A percentile compares a stretch with the other conserved stretches of the same genome.
Evolutionary conservation across 2,888 invertebrate genomes (phyloP).

Genomic region (Torymus aiolomorphi): DNA sequence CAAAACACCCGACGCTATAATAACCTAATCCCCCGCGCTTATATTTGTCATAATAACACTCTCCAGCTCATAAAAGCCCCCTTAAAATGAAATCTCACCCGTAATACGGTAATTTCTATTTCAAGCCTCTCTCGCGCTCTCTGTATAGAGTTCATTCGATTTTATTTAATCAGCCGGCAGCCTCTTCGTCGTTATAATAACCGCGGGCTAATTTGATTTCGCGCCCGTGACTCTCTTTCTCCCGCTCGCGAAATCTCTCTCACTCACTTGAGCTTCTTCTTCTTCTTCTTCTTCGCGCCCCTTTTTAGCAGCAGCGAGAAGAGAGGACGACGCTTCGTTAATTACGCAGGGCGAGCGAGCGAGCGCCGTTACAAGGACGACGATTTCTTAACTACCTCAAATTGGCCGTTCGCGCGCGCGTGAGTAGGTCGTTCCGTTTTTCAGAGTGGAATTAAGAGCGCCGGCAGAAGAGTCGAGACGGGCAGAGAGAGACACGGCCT

Average conservation of each 20-base stretch:
- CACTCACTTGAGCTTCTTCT: conserved; percentile 21
- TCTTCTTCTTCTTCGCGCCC: not conserved
- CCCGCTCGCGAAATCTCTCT: conserved; percentile 6
- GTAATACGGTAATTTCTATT: conserved; percentile 12
- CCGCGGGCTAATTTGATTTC: conserved; percentile 41
- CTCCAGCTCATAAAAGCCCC: no score
- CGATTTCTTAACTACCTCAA: conserved; percentile 37
- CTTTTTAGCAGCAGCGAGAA: conserved; percentile 24
- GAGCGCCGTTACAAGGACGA: not conserved
- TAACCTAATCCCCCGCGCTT: no score
- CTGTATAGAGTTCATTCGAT: conserved; percentile 8
- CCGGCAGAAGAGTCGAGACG: no score
- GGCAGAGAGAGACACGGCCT: no score
- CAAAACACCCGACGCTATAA: no score
- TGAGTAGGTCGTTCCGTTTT: no score
- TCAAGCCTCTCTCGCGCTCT: not conserved
- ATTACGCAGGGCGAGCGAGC: conserved; percentile 8
- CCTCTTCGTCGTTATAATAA: conserved; percentile 14
- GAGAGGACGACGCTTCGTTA: conserved; percentile 24
- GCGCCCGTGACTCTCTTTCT: not conserved
- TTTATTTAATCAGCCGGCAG: conserved; percentile 26
- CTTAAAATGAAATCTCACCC: no score
- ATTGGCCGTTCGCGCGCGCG: conserved; percentile 8
- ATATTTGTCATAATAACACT: no score
- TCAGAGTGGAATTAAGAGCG: no score